A percentile compares a stretch with the other conserved stretches of the same genome.
phyloP scores from a whole-genome alignment of 2,113 vertebrate genomes.

The Carassius auratus region DNA sequence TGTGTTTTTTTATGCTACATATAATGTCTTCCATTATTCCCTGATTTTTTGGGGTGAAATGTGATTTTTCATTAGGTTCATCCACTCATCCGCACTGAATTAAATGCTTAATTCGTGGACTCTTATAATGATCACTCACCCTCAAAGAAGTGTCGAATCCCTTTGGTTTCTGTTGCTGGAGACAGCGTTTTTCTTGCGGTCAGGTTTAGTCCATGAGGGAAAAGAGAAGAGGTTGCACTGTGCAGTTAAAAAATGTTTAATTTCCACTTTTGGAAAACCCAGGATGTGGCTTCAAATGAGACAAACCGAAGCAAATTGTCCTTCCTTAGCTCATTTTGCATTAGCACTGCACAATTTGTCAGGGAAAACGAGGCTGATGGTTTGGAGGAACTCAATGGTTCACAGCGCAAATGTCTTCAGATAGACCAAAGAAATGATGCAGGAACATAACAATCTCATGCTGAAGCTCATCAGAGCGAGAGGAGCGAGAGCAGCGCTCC shows the following conservation, averaged over 20 bases:
- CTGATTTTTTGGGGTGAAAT: too few species aligned
- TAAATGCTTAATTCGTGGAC: too few species aligned
- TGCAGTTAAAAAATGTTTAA: slow-evolving; percentile 46
- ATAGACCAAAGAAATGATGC: neutral
- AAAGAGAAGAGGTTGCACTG: slow-evolving; percentile 29
- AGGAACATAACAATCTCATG: neutral
- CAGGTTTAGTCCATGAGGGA: slow-evolving; percentile 28
- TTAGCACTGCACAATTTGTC: slow-evolving; percentile 48
- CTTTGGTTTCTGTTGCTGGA: neutral
- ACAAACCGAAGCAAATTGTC: slow-evolving; percentile 36
- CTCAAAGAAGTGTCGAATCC: too few species aligned
- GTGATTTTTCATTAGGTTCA: neutral
- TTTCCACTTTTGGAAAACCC: slow-evolving; percentile 46
- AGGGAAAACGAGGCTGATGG: neutral
- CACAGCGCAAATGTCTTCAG: neutral
- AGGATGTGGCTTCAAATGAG: slow-evolving; percentile 57
- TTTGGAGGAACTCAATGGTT: neutral
- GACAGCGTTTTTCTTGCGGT: slow-evolving; percentile 33
- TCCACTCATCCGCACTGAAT: neutral
- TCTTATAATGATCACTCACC: too few species aligned
- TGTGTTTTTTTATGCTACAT: too few species aligned
- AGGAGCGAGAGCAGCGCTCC: too few species aligned
- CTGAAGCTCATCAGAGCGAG: too few species aligned
- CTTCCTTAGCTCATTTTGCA: slow-evolving; percentile 19
- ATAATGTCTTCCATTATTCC: neutral